A percentile compares a stretch with the other conserved stretches of the same genome.
Conservation (phyloP, 2,888 invertebrate genomes). For the Hirtodrosophila duncani region DNA sequence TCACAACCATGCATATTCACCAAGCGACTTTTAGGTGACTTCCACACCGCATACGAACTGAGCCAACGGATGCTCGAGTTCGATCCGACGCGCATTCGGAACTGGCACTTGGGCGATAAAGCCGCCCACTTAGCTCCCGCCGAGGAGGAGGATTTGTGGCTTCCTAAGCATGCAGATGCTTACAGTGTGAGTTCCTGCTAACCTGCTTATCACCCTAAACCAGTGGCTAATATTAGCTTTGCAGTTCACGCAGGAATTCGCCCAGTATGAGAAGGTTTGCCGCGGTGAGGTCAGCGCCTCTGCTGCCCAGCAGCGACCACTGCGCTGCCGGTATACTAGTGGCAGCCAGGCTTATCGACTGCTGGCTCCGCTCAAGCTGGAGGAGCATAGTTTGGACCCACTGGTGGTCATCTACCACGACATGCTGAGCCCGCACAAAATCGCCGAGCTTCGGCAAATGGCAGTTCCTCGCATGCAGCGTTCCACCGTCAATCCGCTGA, state of each 20-base stretch:
- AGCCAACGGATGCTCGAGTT: slow-evolving; percentile 65
- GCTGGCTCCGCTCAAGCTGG: slow-evolving; percentile 79
- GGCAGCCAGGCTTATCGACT: slow-evolving; percentile 45
- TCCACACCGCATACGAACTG: slow-evolving; percentile 60
- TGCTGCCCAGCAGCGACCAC: slow-evolving; percentile 49
- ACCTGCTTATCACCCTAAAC: background rate
- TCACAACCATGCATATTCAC: slow-evolving; percentile 26
- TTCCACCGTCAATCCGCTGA: slow-evolving; percentile 82
- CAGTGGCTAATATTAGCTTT: slow-evolving; percentile 1
- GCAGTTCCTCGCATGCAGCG: slow-evolving; percentile 79
- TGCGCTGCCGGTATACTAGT: slow-evolving; percentile 62
- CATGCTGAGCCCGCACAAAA: slow-evolving; percentile 80
- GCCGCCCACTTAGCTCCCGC: slow-evolving; percentile 16
- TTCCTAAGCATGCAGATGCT: slow-evolving; percentile 31
- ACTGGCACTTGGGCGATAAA: slow-evolving; percentile 57
- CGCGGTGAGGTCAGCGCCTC: slow-evolving; percentile 61
- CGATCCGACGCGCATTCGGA: slow-evolving; percentile 58
- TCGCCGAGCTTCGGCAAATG: slow-evolving; percentile 79
- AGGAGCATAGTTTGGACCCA: slow-evolving; percentile 80
- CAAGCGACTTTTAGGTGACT: slow-evolving; percentile 51
- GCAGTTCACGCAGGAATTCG: slow-evolving; percentile 65
- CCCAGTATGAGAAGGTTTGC: slow-evolving; percentile 78
- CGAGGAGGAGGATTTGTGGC: slow-evolving; percentile 6
- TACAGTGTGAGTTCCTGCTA: slow-evolving; percentile 42
- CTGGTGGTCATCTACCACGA: slow-evolving; percentile 81